Evolutionary conservation across 2,113 vertebrate species (phyloP).

Genomic region (Prolemur simus): DNA sequence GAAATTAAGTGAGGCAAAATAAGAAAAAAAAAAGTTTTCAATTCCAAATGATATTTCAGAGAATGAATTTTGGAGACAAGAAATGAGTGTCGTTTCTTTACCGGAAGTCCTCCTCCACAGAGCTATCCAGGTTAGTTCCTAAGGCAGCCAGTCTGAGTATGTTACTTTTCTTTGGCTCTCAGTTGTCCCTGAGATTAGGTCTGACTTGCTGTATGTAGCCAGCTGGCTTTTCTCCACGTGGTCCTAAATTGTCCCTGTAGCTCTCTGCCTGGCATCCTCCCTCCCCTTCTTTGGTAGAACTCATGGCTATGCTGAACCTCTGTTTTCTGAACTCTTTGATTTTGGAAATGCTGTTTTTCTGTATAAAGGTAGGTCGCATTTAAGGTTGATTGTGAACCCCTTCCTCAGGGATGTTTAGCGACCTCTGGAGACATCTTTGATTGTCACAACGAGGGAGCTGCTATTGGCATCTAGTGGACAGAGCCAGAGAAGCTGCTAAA

Average conservation of each 20-base stretch:
- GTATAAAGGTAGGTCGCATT: neutral
- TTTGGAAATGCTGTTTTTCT: neutral
- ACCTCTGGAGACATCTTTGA: neutral
- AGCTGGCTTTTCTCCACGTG: neutral
- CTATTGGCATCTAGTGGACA: neutral
- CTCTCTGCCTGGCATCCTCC: neutral
- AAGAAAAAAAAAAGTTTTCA: neutral
- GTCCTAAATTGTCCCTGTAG: neutral
- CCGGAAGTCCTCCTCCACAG: neutral
- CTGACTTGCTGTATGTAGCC: neutral
- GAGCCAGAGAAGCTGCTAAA: neutral
- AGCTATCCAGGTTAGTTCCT: neutral
- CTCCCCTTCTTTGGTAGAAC: neutral
- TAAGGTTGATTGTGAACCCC: rapidly evolving
- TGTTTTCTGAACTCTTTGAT: neutral
- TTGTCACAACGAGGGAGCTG: neutral
- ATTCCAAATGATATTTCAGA: neutral
- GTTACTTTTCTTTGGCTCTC: neutral
- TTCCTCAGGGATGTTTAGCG: neutral
- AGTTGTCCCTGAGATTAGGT: neutral
- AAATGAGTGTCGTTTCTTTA: neutral
- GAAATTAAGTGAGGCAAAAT: neutral
- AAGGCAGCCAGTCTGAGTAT: neutral
- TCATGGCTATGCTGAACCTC: neutral
- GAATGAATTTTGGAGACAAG: neutral